Evolutionary conservation across 2,797 vertebrate species (phyloP), one percentile per base, ranked within the genome.

Genomic region (Catostomus latipinnis): DNA sequence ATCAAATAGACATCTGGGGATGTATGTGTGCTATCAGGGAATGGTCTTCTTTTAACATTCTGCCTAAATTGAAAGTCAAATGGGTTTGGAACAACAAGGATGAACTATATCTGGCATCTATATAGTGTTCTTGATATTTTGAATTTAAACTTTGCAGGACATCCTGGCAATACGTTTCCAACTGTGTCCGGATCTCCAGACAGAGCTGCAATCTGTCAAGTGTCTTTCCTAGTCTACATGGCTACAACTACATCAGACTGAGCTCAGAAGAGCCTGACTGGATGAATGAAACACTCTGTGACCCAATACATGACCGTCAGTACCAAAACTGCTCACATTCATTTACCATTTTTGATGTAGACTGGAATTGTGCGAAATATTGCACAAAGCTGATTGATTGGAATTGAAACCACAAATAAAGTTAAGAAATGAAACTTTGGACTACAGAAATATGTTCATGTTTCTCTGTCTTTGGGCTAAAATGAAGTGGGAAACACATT

Each of bases 281-380:
- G 92, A 83, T 75, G 4, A 34, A 56, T 34, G 5, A 71, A 61
- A 61, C 85, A 0, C 65, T 81, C 73, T 93, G 93, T 2, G 88
- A 92, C 81, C 90, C 90, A 84, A 75, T 87, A 0, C 89, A 92
- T 84, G 88, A 91, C 60, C 62, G 93, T 94, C 43, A 76, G 91
- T 90, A 49, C 13, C 8, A 11, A 16, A 34, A 34, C 34, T 34
- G 34, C 34, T 34, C 3, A 34, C 34, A 34, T 34, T 34, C 4
- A 34, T 34, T 3, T 34, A 34, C 34, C 34, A 34, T 34, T 34
- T 34, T 4, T 34, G 34, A 34, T 34, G 34, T 34, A 34, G 34
- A 34, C 34, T 34, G 34, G 14, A 14, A 70, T 10, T 54, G 1
- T 1, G 8, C 34, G 34, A 0, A n/a, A 54, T 13, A n/a, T 10